These are phyloP conservation scores for Heliopora coerulea DNA, from an alignment of 92 coral and sea anemone species.

Conservation along the genomic window DNA sequence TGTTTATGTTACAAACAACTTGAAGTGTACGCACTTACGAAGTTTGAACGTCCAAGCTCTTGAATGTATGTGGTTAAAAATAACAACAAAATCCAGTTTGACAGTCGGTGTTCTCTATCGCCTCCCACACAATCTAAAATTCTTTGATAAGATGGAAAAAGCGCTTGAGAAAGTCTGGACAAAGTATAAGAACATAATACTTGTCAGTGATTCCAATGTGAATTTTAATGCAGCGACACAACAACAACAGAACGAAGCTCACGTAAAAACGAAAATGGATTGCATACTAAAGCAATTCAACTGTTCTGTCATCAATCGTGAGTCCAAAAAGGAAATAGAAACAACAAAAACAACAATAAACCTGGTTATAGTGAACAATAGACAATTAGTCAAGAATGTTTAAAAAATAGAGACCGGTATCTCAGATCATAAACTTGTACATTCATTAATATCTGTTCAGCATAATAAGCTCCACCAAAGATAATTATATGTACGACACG, in stretches of 20 bases:
- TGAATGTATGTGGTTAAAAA: conserved; percentile 48
- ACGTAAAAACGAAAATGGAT: background rate
- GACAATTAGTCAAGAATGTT: background rate
- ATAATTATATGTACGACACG: conserved; percentile 47
- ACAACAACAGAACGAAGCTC: background rate
- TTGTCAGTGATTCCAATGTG: conserved; percentile 51
- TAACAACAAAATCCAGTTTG: conserved; percentile 28
- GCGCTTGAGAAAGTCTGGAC: conserved; percentile 48
- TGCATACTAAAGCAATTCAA: background rate
- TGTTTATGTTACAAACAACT: conserved; percentile 33
- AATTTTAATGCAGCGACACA: conserved; percentile 27
- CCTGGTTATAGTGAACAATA: background rate
- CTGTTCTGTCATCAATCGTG: background rate
- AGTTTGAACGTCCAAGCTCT: conserved; percentile 24
- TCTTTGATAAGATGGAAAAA: conserved; percentile 42
- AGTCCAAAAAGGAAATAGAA: background rate
- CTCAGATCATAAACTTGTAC: conserved; percentile 6
- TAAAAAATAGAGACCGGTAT: conserved; percentile 6
- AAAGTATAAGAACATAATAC: conserved; percentile 49
- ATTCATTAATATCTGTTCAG: background rate
- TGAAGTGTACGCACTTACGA: conserved; percentile 44
- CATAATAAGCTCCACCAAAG: conserved; percentile 23
- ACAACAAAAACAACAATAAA: conserved; percentile 6
- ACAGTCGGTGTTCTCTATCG: conserved; percentile 48
- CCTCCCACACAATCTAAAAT: conserved; percentile 38